These are phyloP conservation scores for Scartelaos histophorus DNA, from an alignment of 2,113 vertebrate genomes.

Conservation along the genomic window DNA sequence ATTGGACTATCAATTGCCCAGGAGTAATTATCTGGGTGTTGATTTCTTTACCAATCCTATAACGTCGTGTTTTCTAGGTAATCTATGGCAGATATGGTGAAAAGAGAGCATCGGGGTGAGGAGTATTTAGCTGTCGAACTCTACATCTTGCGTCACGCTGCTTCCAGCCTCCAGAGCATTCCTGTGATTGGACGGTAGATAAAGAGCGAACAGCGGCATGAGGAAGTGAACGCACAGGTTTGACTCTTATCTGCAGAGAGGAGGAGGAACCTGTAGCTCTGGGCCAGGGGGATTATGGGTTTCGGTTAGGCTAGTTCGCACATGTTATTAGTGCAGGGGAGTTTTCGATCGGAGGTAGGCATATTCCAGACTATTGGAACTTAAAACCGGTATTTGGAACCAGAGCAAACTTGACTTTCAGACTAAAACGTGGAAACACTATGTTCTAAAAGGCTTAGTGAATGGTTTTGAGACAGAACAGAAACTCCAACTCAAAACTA, in stretches of 20 bases:
- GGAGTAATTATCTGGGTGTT: too few species aligned
- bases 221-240: conserved; percentile 2
- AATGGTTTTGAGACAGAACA: neutral
- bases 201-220: conserved; percentile 6
- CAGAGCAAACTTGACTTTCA: too few species aligned
- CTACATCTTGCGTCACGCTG: conserved; percentile 19
- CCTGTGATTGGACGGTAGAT: conserved; percentile 32
- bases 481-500: too few species aligned
- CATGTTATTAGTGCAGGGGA: neutral
- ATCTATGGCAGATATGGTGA: too few species aligned
- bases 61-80: too few species aligned
- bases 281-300: neutral
- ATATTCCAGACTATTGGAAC: neutral
- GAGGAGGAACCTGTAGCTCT: conserved; percentile 6
- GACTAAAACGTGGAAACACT: neutral
- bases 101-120: neutral
- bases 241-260: neutral
- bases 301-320: neutral
- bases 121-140: conserved; percentile 14
- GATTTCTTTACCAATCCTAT: too few species aligned
- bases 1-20: too few species aligned
- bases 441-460: neutral
- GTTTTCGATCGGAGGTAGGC: neutral
- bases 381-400: too few species aligned
- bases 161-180: conserved; percentile 42